Evolutionary conservation across 2,797 vertebrate genomes (phyloP).

Genomic region (Mormyrops attenuatus): DNA sequence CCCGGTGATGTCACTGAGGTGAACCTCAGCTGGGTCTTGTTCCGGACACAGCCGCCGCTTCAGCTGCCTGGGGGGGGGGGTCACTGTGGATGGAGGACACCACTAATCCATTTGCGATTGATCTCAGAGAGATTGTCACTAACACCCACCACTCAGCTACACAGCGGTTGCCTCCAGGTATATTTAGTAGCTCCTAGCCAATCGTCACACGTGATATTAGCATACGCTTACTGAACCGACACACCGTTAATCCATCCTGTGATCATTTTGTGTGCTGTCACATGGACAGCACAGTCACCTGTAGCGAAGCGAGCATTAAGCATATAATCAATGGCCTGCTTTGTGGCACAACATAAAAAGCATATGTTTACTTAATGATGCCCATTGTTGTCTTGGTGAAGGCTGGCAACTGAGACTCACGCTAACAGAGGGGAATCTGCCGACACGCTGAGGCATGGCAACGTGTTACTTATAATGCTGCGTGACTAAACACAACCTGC

Average conservation of each 20-base stretch:
- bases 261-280: not conserved
- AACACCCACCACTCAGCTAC: not conserved
- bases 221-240: not conserved
- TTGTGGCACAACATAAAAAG: not conserved
- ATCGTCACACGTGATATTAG: not conserved
- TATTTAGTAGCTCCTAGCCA: not conserved
- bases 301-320: not conserved
- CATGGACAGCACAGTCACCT: not conserved
- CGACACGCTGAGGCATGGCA: conserved; percentile 6
- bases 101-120: not conserved
- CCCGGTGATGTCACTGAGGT: not conserved
- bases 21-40: not conserved
- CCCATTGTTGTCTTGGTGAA: not conserved
- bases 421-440: not conserved
- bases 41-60: too few relatives aligned
- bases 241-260: not conserved
- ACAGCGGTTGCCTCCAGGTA: not conserved
- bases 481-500: not conserved
- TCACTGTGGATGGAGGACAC: not conserved
- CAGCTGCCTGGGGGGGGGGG: not conserved
- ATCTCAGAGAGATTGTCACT: not conserved
- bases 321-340: not conserved
- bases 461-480: conserved; percentile 8
- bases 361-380: conserved; percentile 4
- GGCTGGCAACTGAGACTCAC: not conserved